Percentiles rank a stretch among this genome's conserved stretches.
These are phyloP conservation scores for Molanna angustata DNA, from an alignment of 2,888 invertebrate genomes.

Conservation along the genomic window DNA sequence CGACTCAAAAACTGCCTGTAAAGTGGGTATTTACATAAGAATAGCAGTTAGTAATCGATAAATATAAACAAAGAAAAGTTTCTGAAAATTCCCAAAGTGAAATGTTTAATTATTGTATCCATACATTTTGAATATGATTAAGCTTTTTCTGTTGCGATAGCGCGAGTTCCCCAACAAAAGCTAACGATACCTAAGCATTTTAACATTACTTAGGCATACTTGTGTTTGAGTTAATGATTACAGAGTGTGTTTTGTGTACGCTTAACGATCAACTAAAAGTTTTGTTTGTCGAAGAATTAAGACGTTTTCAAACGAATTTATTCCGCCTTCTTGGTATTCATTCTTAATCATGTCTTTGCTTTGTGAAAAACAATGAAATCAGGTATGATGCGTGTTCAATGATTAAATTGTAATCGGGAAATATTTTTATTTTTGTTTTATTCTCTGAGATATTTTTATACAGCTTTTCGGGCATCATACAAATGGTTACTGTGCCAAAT, in stretches of 20 bases:
- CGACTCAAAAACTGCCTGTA: too few relatives aligned
- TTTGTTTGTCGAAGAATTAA: conserved; percentile 20
- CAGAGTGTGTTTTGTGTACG: conserved; percentile 25
- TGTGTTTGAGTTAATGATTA: conserved; percentile 30
- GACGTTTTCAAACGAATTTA: conserved; percentile 12
- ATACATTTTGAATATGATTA: conserved; percentile 26
- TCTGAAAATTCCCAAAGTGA: background rate
- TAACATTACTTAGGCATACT: conserved; percentile 29
- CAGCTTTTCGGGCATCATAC: too few relatives aligned
- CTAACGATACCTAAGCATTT: conserved; percentile 29
- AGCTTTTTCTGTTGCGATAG: conserved; percentile 24
- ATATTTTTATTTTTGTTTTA: too few relatives aligned
- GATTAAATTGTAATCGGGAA: too few relatives aligned
- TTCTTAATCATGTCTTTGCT: too few relatives aligned
- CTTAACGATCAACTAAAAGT: conserved; percentile 16
- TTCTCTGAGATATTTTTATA: too few relatives aligned
- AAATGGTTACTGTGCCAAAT: too few relatives aligned
- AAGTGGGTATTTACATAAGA: too few relatives aligned
- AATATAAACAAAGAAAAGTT: too few relatives aligned
- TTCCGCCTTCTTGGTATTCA: background rate
- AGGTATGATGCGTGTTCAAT: too few relatives aligned
- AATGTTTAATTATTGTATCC: conserved; percentile 7
- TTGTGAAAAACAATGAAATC: too few relatives aligned
- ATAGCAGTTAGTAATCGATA: too few relatives aligned
- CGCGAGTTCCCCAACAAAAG: conserved; percentile 20